Evolutionary conservation across 2,113 vertebrate species (phyloP), one percentile per base, ranked within the genome.

Genomic region (Cryptotis parvus): DNA sequence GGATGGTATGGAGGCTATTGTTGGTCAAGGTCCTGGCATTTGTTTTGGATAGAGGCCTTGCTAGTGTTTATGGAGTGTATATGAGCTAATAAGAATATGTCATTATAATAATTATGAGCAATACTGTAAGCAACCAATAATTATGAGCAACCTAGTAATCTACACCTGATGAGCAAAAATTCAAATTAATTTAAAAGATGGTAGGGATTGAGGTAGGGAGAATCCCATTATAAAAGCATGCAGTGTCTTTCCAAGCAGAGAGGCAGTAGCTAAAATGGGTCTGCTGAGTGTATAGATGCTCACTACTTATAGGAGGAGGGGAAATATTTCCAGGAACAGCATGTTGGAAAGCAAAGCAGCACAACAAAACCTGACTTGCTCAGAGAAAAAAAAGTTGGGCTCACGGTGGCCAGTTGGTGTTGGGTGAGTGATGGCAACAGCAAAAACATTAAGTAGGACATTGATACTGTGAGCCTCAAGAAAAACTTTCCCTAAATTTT

Each of bases 141-240:
- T 90, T 87, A 33, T 29, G 29, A 85, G 22, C 69, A 81, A 61
- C 45, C 33, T 11, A 75, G 43, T 75, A 75, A 92, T 29, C 41
- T 78, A 70, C 5, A 83, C 1, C n/a, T 70, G n/a, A 58, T 80
- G 76, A 79, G 9, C 33, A 61, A 66, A 88, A 84, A 35, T 55
- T 52, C 63, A 84, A 66, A 63, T 66, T 72, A 86, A 82, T 63
- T 92, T 24, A 41, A 89, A 91, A 78, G 26, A 45, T 52, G 4
- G 4, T 20, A 55, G 31, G 10, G 27, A 18, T 18, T 29, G 29
- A 91, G 10, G 9, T 37, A 52, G 22, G 1, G 4, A 72, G 33
- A 90, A 77, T 65, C 14, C 10, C 31, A 65, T 29, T 33, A 37
- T 41, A 45, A n/a, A 84, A 45, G 3, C 14, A 80, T 41, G 52